Conservation (phyloP, 1,140 invertebrate genomes). For the Trialeurodes vaporariorum region DNA sequence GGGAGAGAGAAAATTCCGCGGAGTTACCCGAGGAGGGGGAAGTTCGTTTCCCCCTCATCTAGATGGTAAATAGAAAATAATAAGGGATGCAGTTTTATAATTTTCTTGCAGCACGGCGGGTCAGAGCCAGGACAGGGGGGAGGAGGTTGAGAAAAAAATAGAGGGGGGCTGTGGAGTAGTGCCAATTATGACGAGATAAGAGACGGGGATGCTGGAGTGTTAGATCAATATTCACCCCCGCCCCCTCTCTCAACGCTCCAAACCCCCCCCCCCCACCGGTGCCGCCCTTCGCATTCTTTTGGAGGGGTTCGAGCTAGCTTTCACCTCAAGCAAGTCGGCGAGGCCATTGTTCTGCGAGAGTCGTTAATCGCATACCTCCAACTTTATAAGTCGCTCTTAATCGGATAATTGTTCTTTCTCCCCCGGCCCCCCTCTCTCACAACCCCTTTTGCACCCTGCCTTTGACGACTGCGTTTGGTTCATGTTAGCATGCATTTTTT, state of each 20-base stretch:
- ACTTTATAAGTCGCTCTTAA: not conserved
- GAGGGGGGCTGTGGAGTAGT: not conserved
- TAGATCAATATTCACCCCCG: not conserved
- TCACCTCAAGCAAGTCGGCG: not conserved
- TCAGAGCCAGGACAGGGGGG: not conserved
- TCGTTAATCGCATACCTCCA: not conserved
- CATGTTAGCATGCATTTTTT: no score
- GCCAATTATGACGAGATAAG: not conserved
- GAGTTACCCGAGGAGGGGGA: no score
- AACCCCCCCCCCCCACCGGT: not conserved
- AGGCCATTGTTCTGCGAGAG: not conserved
- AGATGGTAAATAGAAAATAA: conserved; percentile 1
- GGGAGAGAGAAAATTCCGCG: not conserved
- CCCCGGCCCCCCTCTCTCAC: no score
- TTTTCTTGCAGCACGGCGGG: not conserved
- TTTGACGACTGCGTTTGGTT: no score
- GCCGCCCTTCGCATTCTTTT: not conserved
- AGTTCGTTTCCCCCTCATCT: not conserved
- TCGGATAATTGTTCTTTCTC: not conserved
- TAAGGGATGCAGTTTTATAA: not conserved
- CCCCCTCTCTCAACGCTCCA: no score
- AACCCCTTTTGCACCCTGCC: no score
- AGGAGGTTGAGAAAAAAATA: not conserved
- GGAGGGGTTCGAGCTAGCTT: not conserved
- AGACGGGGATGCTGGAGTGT: not conserved